Base-by-base conservation (phyloP, 2,797 vertebrate genomes). In the Gadopsis marmoratus region DNA sequence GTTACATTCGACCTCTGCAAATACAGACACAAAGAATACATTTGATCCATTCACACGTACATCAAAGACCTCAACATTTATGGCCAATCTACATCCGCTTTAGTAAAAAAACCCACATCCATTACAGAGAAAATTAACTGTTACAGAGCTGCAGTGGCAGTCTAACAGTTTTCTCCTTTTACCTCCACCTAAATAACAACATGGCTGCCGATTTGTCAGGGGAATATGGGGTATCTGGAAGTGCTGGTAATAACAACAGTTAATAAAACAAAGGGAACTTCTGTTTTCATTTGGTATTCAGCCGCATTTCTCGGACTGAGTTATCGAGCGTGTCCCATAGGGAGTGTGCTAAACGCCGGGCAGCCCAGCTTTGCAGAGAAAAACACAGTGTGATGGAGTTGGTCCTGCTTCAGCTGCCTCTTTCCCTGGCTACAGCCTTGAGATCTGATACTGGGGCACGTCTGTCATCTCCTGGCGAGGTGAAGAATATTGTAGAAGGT, bases 201-300 rank as follows among this genome's bases (percentile, higher is more conserved):
- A 81, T 55, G 67, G 71, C 71, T 55, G 73, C 62, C 55, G 35
- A 84, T 89, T 86, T 61, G 84, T 88, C 87, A 64, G 66, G 82
- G 79, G 80, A 88, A 82, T 76, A 16, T 35, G 68, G 72, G 76
- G 78, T 81, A 86, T 87, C 78, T 82, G 77, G 73, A 86, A 85
- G 88, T 68, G 84, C 78, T 76, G 88, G 92, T 90, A 88, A 92
- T 85, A 89, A 90, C 78, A 90, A 86, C 88, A 91, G 87, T 90
- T 91, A 85, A 93, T 92, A 90, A 94, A 93, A 92, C 88, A 87
- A 87, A 86, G 79, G 54, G 58, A 90, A 92, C 86, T 89, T 91
- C 88, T 90, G 86, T 91, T 93, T 94, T 93, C 88, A 89, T 94
- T 93, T 86, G 84, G 83, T 86, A 81, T 92, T 88, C 88, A 78